phyloP scores from a whole-genome alignment of 2,113 vertebrate genomes.

The Apeltes quadracus region DNA sequence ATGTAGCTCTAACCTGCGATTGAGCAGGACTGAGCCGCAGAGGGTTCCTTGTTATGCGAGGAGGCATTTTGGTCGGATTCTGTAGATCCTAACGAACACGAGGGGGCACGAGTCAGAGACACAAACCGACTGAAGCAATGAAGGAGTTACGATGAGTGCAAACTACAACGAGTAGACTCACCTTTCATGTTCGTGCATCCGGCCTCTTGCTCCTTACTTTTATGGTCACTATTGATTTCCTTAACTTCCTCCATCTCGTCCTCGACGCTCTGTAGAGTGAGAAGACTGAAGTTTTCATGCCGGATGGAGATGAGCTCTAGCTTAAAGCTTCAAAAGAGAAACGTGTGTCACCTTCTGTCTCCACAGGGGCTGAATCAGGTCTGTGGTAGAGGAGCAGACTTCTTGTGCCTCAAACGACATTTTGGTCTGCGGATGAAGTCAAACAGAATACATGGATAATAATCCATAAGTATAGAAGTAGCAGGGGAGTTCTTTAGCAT shows the following conservation, averaged over 20 bases:
- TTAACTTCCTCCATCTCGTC: conserved; percentile 31
- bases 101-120: neutral
- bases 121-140: neutral
- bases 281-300: neutral
- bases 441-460: neutral
- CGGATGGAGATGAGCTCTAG: neutral
- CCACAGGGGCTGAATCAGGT: conserved; percentile 57
- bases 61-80: conserved; percentile 32
- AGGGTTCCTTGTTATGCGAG: neutral
- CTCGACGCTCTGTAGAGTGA: conserved; percentile 9
- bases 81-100: conserved; percentile 27
- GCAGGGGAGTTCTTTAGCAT: neutral
- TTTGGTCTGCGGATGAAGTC: conserved; percentile 67
- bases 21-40: conserved; percentile 33
- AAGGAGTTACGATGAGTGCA: neutral
- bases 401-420: conserved; percentile 81
- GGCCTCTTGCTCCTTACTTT: conserved; percentile 33
- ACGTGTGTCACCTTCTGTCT: conserved; percentile 69
- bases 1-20: conserved; percentile 43
- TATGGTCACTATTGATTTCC: conserved; percentile 23
- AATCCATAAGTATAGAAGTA: too few species aligned
- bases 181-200: conserved; percentile 41
- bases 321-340: neutral
- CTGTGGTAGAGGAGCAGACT: conserved; percentile 63
- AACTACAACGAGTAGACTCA: conserved; percentile 13